Base-by-base conservation (phyloP, 1,140 invertebrate species). In the Drosophila sp. region DNA sequence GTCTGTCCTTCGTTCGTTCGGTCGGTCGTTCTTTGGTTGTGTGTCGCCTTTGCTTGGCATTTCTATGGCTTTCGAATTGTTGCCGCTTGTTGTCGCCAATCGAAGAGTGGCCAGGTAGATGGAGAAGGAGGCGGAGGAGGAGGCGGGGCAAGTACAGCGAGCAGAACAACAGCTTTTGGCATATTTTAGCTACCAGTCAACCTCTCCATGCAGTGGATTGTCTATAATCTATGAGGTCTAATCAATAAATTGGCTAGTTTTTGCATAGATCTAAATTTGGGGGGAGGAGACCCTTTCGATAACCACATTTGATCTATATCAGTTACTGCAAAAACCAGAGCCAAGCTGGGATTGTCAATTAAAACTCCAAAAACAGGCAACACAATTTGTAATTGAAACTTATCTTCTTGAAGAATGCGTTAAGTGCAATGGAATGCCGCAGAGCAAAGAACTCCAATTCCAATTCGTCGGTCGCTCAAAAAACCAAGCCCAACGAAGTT, bases 301-400 rank as follows among this genome's bases (percentile, higher is more conserved):
- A 76, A 70, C 66, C 63, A 70, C 72, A 70, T 47, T 66, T 56
- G 81, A 85, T 85, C 80, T 83, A 67, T 85, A 85, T 85, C 83
- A 47, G 1, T 10, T n/a, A 4, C 57, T 27, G 32, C 4, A 41
- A 41, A 41, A 50, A 2, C 23, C 25, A 50, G 44, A 23, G 8
- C 23, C 44, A 54, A 57, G 50, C 32, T 63, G 47, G 60, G 65
- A 66, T 82, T 85, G 81, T 85, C 81, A 85, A 85, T 87, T 85
- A 85, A 87, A 87, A 66, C 41, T 57, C 61, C 33, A 60, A 77
- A 80, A 76, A 83, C 79, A 86, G 82, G 54, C 64, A 68, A 82
- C 68, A 86, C 82, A 87, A 87, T 87, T 86, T 86, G 83, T 86
- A 86, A 86, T 86, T 86, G 82, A 86, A 86, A 87, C 82, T 86